A percentile compares a stretch with the other conserved stretches of the same genome.
Conservation (phyloP, 2,797 vertebrate species). For the Melopsittacus undulatus region DNA sequence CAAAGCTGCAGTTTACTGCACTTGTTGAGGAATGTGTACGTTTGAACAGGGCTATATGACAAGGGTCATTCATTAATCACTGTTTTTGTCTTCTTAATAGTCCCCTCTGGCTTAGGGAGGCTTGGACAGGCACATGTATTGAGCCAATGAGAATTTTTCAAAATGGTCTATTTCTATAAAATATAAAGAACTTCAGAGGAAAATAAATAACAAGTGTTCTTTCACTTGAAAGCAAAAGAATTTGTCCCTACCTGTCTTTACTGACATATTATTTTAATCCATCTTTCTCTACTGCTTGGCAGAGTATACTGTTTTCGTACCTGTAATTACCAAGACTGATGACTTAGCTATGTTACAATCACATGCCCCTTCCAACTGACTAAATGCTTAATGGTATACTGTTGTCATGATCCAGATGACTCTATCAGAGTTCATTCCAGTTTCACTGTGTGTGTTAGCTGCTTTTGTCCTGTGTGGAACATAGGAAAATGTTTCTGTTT, state of each 20-base stretch:
- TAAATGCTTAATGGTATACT: background rate
- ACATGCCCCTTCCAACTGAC: background rate
- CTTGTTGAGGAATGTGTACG: background rate
- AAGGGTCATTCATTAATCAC: background rate
- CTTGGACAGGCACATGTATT: background rate
- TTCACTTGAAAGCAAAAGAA: background rate
- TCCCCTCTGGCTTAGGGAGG: background rate
- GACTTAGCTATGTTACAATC: background rate
- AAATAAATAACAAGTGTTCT: background rate
- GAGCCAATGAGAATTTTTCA: background rate
- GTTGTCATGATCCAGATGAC: background rate
- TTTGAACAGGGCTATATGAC: background rate
- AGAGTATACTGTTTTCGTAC: background rate
- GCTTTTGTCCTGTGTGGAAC: background rate
- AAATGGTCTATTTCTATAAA: background rate
- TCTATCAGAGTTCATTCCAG: background rate
- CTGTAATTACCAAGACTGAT: background rate
- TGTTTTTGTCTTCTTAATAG: background rate
- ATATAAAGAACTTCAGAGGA: background rate
- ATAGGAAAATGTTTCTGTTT: background rate
- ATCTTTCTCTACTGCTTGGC: background rate
- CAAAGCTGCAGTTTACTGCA: background rate
- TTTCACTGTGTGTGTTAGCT: background rate
- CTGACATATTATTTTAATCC: background rate
- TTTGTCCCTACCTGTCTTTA: background rate